Percentiles rank a stretch among this genome's conserved stretches.
Evolutionary conservation across 2,888 invertebrate genomes (phyloP).

Genomic region (Ypsolopha scabrella): DNA sequence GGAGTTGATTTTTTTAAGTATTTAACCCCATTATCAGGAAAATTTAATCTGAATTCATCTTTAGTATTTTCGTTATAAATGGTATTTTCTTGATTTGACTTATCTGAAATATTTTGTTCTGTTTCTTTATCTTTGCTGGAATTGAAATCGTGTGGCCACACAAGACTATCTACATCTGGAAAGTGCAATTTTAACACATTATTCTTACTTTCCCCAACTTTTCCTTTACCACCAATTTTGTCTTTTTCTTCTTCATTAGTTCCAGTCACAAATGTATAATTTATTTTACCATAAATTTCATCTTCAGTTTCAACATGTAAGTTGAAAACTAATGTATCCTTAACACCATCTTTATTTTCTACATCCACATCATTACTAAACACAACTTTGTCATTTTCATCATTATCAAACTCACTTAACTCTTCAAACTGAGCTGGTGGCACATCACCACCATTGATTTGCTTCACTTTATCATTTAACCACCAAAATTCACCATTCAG

Average conservation of each 20-base stretch:
- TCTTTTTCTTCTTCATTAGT: conserved; percentile 11
- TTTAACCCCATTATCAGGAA: conserved; percentile 18
- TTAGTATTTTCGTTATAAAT: conserved; percentile 5
- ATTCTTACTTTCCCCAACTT: conserved; percentile 7
- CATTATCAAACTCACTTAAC: conserved; percentile 39
- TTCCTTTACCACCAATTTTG: no score
- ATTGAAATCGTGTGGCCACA: no score
- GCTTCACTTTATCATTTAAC: conserved; percentile 39
- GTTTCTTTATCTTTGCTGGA: no score
- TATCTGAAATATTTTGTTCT: no score
- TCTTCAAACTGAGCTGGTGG: conserved; percentile 36
- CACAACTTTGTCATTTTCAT: conserved; percentile 42
- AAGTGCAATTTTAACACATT: no score
- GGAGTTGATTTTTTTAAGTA: conserved; percentile 3
- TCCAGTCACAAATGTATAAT: conserved; percentile 8
- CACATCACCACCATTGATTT: conserved; percentile 24
- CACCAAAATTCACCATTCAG: conserved; percentile 57
- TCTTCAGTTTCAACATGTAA: not conserved
- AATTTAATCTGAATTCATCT: conserved; percentile 30
- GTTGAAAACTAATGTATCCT: not conserved
- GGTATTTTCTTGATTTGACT: no score
- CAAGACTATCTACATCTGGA: no score
- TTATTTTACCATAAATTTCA: not conserved
- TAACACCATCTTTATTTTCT: not conserved
- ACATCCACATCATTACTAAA: conserved; percentile 27